These are phyloP conservation scores for Elmis aenea DNA, from an alignment of 2,888 invertebrate species.

Conservation along the genomic window DNA sequence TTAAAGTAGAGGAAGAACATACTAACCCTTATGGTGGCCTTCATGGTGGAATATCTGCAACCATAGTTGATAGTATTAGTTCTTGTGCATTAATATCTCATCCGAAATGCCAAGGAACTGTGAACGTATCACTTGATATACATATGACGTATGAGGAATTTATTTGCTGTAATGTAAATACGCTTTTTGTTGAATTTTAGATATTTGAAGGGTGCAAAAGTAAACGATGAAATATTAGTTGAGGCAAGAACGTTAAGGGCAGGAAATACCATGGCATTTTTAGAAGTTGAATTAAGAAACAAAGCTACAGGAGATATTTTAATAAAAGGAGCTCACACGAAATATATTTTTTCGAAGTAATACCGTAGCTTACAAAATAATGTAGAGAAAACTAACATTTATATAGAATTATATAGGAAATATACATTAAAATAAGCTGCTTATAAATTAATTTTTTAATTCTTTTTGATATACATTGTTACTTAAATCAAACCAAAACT, in stretches of 20 bases:
- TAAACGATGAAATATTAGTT: conserved; percentile 74
- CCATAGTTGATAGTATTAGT: conserved; percentile 72
- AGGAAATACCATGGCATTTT: conserved; percentile 76
- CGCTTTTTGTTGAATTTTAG: too few relatives aligned
- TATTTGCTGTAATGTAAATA: conserved; percentile 18
- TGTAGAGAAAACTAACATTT: background rate
- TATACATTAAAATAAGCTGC: too few relatives aligned
- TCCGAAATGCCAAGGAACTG: conserved; percentile 46
- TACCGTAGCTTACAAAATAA: background rate
- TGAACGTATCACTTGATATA: conserved; percentile 78
- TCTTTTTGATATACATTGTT: too few relatives aligned
- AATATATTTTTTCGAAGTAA: too few relatives aligned
- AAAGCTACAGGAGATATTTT: conserved; percentile 68
- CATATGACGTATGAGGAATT: conserved; percentile 76
- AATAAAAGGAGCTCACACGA: conserved; percentile 81
- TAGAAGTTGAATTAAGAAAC: conserved; percentile 72
- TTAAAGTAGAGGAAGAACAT: conserved; percentile 69
- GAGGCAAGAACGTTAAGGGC: conserved; percentile 71
- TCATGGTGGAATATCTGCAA: conserved; percentile 83
- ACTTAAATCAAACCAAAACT: too few relatives aligned
- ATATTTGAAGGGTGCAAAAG: conserved; percentile 68
- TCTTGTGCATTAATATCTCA: conserved; percentile 72
- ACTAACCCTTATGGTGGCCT: conserved; percentile 68
- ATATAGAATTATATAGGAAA: too few relatives aligned
- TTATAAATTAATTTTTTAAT: background rate